Base-by-base conservation (phyloP, 1,140 invertebrate genomes). In the Lycorma delicatula region DNA sequence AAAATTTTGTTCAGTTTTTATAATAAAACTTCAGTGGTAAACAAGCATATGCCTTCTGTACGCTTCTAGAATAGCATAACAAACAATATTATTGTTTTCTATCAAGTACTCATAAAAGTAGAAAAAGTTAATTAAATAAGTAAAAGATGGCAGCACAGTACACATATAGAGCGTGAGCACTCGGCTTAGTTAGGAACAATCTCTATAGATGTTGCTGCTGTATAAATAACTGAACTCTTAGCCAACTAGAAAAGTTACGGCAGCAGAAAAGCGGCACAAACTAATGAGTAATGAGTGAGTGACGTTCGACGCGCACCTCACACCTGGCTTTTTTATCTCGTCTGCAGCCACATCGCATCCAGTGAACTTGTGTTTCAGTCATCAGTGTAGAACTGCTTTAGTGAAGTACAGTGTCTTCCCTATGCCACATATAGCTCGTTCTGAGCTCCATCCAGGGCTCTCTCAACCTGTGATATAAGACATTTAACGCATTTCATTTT, bases 201-300 rank as follows among this genome's bases (percentile, higher is more conserved):
- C 34, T 29, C 44, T 25, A 56, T 31, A 56, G 54, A 47, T 47
- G 41, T 47, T 38, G 54, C 54, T 56, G 54, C 54, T 47, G 54
- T 38, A 44, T 29, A 56, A 49, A 57, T 57, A 57, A 46, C 55
- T 57, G 55, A 57, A 57, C 46, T 50, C 47, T 27, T 48, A 46
- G 27, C 46, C 41, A 57, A 50, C 54, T 46, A 56, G 54, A 56
- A 56, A 57, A 57, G 55, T 57, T 57, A 57, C 55, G 44, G 44
- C 55, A 57, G 55, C 55, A 48, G 55, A 57, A 54, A 44, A 57
- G 55, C 55, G 28, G 44, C 55, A 57, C 55, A 57, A 46, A 49
- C 55, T 57, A 57, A 57, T 57, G 55, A 57, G 55, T 57, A 49
- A 57, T 57, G 55, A 57, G 36, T 47, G 29, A 44, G 55, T 57